Base-by-base conservation (phyloP, 2,888 invertebrate genomes). In the Pollenia griseotomentosa region DNA sequence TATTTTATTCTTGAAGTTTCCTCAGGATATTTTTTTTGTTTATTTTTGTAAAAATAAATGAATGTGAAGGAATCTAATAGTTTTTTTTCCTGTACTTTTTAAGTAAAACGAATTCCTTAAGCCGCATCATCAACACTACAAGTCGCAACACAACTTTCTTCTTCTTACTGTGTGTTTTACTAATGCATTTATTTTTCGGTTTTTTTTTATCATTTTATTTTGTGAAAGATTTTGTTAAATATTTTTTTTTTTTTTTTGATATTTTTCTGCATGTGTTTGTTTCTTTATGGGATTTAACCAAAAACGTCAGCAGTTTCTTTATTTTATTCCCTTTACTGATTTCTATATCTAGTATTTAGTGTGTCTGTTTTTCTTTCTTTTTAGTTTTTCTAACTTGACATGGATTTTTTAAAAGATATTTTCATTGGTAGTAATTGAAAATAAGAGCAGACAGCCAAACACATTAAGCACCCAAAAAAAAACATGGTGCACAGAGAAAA, bases 241-340 rank as follows among this genome's bases (percentile, higher is more conserved):
- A 2, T 53, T 73, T 44, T 23, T 10, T 8, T 44, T 23, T 10
- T 8, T 44, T 57, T 46, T 55, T 73, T 51, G 12, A 16, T 57
- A n/a, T 75, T 42, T 19, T 2, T 19, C 6, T 77, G 46, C 65
- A 61, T 46, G 9, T 71, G 71, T 66, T 16, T 77, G 66, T 65
- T 75, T 70, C 51, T 86, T 48, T 44, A 71, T 51, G 78, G 74
- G 74, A 79, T 79, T 79, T 75, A 77, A 73, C 51, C 59, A 68
- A 75, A 78, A 74, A 65, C 74, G 70, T 86, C 86, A 86, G 86
- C 86, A 86, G 70, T 83, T 86, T 81, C 70, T 77, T 71, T 70
- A 42, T 70, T 74, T 57, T 55, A 63, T 74, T 79, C 78, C 82
- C 78, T 79, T 70, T 78, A 48, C 77, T 82, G 83, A 70, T 53